Evolutionary conservation across 1,140 invertebrate species (phyloP).

Genomic region (Planococcus citri): DNA sequence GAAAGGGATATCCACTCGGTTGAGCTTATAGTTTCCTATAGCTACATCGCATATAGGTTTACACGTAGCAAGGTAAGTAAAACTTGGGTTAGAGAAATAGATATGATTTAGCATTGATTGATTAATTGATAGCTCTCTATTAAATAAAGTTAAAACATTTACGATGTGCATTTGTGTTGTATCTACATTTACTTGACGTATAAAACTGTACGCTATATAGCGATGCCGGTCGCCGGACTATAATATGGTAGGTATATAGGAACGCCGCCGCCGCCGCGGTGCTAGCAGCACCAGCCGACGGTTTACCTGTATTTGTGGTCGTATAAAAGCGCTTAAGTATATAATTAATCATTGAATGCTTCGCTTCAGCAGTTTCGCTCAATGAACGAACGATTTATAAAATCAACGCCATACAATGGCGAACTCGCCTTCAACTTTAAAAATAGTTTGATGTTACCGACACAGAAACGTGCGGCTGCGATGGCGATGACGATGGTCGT

Average conservation of each 20-base stretch:
- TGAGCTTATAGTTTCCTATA: too few species aligned
- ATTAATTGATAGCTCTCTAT: constrained; percentile 14
- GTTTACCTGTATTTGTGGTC: constrained; percentile 10
- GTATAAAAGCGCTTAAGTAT: constrained; percentile 11
- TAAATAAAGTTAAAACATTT: constrained; percentile 10
- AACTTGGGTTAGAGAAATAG: not conserved
- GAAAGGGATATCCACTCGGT: too few species aligned
- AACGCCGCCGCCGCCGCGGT: too few species aligned
- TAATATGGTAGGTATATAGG: too few species aligned
- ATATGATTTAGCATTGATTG: constrained; percentile 10
- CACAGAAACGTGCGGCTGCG: not conserved
- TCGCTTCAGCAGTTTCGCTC: not conserved
- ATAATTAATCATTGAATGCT: constrained; percentile 11
- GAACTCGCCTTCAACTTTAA: constrained; percentile 1
- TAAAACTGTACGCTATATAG: too few species aligned
- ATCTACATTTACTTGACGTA: too few species aligned
- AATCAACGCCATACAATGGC: constrained; percentile 16
- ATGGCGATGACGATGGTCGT: too few species aligned
- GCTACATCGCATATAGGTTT: too few species aligned
- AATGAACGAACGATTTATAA: constrained; percentile 19
- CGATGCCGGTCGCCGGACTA: too few species aligned
- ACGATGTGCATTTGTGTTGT: not conserved
- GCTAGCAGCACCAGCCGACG: not conserved
- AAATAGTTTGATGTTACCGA: not conserved
- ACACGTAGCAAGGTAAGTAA: too few species aligned